These are phyloP conservation scores for Anableps anableps DNA, from an alignment of 2,797 vertebrate genomes.

Conservation along the genomic window DNA sequence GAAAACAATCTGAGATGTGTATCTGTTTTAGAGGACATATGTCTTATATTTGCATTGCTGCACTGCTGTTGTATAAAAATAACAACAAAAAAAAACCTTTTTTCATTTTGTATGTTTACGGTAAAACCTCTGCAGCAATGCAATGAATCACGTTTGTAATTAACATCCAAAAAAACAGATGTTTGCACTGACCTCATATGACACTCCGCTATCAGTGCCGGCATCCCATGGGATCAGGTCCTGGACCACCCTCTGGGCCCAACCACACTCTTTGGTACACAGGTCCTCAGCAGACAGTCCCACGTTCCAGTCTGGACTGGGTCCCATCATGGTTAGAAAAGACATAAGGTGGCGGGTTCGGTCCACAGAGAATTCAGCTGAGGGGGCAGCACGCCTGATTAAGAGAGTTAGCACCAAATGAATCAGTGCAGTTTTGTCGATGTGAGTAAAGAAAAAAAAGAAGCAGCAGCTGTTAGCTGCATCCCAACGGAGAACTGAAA, in stretches of 20 bases:
- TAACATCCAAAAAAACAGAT: not conserved
- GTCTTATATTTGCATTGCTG: not conserved
- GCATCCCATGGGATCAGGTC: constrained; percentile 99
- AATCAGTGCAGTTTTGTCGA: constrained; percentile 2
- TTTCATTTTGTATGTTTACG: not conserved
- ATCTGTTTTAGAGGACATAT: not conserved
- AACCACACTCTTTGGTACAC: constrained; percentile 98
- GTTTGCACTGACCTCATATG: constrained; percentile 88
- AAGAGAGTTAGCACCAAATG: constrained; percentile 20
- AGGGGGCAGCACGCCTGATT: constrained; percentile 92
- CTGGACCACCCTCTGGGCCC: constrained; percentile 93
- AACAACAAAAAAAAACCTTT: not conserved
- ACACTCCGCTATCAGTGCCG: constrained; percentile 94
- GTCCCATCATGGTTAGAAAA: constrained; percentile 96
- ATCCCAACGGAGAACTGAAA: constrained; percentile 7
- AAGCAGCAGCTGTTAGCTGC: constrained; percentile 7
- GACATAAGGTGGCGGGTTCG: constrained; percentile 95
- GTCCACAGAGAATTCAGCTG: constrained; percentile 98
- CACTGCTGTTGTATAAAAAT: not conserved
- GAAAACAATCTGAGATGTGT: not conserved
- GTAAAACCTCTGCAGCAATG: not conserved
- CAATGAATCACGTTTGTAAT: not conserved
- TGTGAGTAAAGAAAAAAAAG: not conserved
- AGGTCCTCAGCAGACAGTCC: constrained; percentile 95
- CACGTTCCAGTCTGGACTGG: constrained; percentile 98